Evolutionary conservation across 1,140 invertebrate species (phyloP).

Genomic region (Trachelipus rathkii): DNA sequence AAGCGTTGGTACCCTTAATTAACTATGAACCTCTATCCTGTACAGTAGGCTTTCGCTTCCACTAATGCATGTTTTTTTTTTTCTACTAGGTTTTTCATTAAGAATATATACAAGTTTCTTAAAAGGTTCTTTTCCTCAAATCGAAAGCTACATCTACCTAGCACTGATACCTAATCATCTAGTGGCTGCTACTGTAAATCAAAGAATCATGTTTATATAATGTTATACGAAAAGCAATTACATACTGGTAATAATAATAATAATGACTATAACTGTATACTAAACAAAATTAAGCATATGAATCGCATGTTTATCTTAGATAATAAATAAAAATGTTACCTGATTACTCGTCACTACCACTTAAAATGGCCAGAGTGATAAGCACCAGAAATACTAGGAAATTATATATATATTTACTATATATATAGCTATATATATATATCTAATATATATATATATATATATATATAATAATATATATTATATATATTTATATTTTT

Average conservation of each 20-base stretch:
- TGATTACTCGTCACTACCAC: not conserved
- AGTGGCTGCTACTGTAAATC: not conserved
- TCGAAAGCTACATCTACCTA: conserved; percentile 4
- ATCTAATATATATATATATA: too few species aligned
- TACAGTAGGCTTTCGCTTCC: not conserved
- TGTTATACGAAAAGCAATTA: not conserved
- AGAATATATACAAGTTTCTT: conserved; percentile 9
- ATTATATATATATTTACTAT: too few species aligned
- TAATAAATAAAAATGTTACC: not conserved
- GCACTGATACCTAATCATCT: conserved; percentile 1
- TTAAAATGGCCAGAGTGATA: not conserved
- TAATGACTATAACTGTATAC: too few species aligned
- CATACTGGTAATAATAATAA: too few species aligned
- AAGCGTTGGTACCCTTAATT: conserved; percentile 9
- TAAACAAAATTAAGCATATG: too few species aligned
- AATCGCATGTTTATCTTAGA: too few species aligned
- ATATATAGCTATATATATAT: too few species aligned
- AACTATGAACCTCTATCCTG: conserved; percentile 3
- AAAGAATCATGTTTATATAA: not conserved
- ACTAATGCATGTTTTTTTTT: not conserved
- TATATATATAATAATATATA: too few species aligned
- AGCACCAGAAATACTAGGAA: not conserved
- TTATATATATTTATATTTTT: too few species aligned
- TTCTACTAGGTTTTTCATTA: conserved; percentile 3
- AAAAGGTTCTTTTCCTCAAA: not conserved